phyloP scores from a whole-genome alignment of 2,797 vertebrate species.

The Anas flavirostris region DNA sequence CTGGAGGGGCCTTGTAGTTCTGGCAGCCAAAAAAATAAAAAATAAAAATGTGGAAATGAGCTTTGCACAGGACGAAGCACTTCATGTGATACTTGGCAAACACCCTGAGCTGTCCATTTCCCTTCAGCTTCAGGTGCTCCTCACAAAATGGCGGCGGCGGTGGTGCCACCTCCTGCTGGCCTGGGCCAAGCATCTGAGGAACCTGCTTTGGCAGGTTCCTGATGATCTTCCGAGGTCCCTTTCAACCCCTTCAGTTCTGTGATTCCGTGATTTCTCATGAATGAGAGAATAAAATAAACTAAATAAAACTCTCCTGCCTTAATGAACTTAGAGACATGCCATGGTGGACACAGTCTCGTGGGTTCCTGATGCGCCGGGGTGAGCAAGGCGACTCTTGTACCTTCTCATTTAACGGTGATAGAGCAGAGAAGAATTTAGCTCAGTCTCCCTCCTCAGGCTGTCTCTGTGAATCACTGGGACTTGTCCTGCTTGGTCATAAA shows the following conservation, averaged over 20 bases:
- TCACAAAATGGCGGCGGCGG: accelerated
- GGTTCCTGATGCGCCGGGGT: not conserved
- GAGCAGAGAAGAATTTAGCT: not conserved
- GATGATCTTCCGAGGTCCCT: no score
- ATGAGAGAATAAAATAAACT: not conserved
- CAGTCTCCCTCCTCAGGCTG: not conserved
- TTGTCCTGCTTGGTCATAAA: not conserved
- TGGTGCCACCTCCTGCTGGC: not conserved
- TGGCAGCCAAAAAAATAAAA: not conserved
- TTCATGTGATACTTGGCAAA: not conserved
- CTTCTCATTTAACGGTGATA: not conserved
- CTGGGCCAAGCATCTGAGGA: not conserved
- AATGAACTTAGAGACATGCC: not conserved
- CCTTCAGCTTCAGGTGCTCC: not conserved
- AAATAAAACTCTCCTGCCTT: not conserved
- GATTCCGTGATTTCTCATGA: no score
- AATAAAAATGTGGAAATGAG: no score
- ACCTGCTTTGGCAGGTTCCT: no score
- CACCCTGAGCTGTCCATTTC: not conserved
- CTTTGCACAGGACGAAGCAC: not conserved
- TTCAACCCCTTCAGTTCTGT: no score
- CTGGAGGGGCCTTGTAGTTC: not conserved
- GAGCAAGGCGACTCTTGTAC: not conserved
- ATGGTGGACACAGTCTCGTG: not conserved
- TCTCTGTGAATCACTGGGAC: not conserved